phyloP scores from a whole-genome alignment of 2,797 vertebrate genomes.

The Falco concolor region DNA sequence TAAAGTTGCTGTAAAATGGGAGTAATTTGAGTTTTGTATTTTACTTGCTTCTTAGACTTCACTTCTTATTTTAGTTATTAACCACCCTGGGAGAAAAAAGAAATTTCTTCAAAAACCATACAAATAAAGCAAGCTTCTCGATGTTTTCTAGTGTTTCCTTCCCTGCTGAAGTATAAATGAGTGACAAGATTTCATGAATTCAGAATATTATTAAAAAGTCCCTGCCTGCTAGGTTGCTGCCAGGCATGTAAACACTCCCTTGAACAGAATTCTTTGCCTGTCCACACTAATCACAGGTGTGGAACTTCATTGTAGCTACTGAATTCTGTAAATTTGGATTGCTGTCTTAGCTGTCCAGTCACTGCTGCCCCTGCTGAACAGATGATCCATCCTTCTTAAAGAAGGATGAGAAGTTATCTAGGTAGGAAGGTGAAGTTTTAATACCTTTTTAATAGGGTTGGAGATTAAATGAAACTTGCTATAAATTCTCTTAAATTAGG shows the following conservation, averaged over 20 bases:
- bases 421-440: background rate
- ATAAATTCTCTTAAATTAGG: background rate
- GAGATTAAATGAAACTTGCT: background rate
- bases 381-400: background rate
- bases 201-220: background rate
- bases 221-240: background rate
- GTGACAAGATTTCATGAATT: background rate
- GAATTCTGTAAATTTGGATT: background rate
- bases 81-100: background rate
- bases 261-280: background rate
- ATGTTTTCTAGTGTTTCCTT: background rate
- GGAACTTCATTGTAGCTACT: background rate
- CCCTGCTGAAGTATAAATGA: background rate
- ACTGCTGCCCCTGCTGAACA: background rate
- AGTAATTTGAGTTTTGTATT: background rate
- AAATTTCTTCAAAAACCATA: background rate
- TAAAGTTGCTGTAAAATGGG: background rate
- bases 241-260: background rate
- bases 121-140: background rate
- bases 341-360: background rate
- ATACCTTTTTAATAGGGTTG: background rate
- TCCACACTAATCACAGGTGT: background rate
- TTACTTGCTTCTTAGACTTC: background rate
- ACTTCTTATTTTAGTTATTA: background rate
- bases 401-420: background rate